Conservation (phyloP, 2,888 invertebrate genomes). For the Cecidostiba fungosa region DNA sequence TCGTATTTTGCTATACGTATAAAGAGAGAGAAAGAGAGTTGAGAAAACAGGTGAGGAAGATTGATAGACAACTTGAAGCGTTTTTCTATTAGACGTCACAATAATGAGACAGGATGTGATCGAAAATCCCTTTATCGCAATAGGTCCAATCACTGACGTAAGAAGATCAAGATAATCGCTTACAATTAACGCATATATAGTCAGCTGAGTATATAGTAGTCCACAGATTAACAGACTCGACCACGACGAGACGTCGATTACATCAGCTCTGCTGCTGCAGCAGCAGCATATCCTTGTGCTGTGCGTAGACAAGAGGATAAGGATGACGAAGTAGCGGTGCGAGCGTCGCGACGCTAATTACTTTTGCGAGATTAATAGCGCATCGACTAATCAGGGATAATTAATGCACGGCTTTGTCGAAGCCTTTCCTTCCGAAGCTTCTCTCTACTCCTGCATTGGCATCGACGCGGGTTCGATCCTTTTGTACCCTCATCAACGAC, state of each 20-base stretch:
- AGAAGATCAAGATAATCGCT: neutral
- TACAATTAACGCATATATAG: neutral
- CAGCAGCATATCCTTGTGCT: neutral
- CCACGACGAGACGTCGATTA: conserved; percentile 3
- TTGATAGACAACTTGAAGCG: neutral
- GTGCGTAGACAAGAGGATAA: conserved; percentile 35
- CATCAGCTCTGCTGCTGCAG: neutral
- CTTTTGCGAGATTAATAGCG: conserved; percentile 63
- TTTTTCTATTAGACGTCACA: too few species aligned
- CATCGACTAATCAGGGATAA: conserved; percentile 61
- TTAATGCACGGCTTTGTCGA: conserved; percentile 57
- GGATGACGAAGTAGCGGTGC: conserved; percentile 42
- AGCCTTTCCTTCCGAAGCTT: neutral
- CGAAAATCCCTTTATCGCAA: too few species aligned
- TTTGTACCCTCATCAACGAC: conserved; percentile 44
- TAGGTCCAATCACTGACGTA: neutral
- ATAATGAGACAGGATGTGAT: too few species aligned
- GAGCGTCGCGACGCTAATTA: conserved; percentile 53
- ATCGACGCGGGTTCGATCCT: conserved; percentile 38
- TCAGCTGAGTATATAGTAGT: neutral
- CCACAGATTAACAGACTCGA: conserved; percentile 23
- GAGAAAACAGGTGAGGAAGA: too few species aligned
- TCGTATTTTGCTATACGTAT: neutral
- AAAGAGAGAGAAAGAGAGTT: neutral
- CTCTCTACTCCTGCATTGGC: neutral